phyloP scores from a whole-genome alignment of 92 coral and sea anemone species.

The Meandrina meandrites region DNA sequence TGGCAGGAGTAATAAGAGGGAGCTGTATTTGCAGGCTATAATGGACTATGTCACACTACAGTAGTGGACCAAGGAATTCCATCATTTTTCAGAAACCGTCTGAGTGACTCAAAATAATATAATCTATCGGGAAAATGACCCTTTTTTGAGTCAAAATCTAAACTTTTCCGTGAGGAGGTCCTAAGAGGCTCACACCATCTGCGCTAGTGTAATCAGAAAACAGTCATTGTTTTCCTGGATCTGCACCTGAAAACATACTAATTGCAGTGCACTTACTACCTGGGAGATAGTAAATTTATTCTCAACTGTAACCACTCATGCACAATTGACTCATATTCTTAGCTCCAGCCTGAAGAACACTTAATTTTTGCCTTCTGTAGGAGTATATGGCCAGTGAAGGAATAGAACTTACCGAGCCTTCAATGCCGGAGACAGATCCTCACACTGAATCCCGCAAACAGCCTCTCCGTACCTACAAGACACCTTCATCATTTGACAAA shows the following conservation, averaged over 20 bases:
- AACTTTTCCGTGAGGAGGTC: too few relatives aligned
- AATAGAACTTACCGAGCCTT: slow-evolving; percentile 85
- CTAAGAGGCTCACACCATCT: too few relatives aligned
- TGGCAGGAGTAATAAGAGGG: background rate
- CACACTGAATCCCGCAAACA: slow-evolving; percentile 88
- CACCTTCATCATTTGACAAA: slow-evolving; percentile 96
- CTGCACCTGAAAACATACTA: background rate
- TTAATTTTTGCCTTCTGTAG: slow-evolving; percentile 32
- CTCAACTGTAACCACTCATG: background rate
- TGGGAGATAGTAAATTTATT: too few relatives aligned
- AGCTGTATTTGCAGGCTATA: too few relatives aligned
- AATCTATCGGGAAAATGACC: too few relatives aligned
- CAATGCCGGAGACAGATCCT: slow-evolving; percentile 71
- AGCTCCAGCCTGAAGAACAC: background rate
- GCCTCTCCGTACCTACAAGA: slow-evolving; percentile 85
- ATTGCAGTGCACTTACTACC: background rate
- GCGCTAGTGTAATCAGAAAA: too few relatives aligned
- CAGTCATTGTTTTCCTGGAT: too few relatives aligned
- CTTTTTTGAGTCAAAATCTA: too few relatives aligned
- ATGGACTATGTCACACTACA: too few relatives aligned
- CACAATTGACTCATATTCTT: background rate
- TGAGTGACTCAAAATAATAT: too few relatives aligned
- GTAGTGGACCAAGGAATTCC: too few relatives aligned
- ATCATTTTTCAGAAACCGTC: too few relatives aligned
- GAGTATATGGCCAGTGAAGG: slow-evolving; percentile 99